Evolutionary conservation across 1,140 invertebrate species (phyloP), one percentile per base, ranked within the genome.

Genomic region (Fopius arisanus): DNA sequence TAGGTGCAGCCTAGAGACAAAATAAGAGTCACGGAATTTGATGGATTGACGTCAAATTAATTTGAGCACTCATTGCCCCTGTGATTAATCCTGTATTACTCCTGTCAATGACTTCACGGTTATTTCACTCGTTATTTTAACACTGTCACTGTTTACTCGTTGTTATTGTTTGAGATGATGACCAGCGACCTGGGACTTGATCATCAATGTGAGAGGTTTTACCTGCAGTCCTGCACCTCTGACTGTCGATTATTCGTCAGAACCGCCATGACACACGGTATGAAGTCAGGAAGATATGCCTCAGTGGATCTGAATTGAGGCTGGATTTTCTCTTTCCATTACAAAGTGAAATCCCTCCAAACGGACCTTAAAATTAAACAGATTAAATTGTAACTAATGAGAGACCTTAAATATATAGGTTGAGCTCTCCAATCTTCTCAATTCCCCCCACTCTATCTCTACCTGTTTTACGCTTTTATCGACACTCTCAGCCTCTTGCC

Each of bases 231-330:
- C 54, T 59, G 54, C 23, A 26, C 21, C 54, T 28, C 23, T n/a
- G 54, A 23, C 54, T 26, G 54, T 2, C 54, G 54, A 59, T 23
- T 3, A 67, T 67, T 75, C 43, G 68, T 75, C 59, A 66, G 59
- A 54, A 12, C 54, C 73, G 73, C 73, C 73, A 75, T 75, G 73
- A 75, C 73, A 74, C 73, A 65, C 29, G 70, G 40, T 62, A 19
- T 70, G 67, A 65, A 59, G 70, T 72, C n/a, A n/a, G n/a, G n/a
- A n/a, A n/a, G n/a, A n/a, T n/a, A n/a, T n/a, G n/a, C n/a, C n/a
- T n/a, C n/a, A n/a, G n/a, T n/a, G n/a, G n/a, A n/a, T n/a, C n/a
- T n/a, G n/a, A n/a, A n/a, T n/a, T n/a, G n/a, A n/a, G n/a, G n/a
- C n/a, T n/a, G n/a, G n/a, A n/a, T n/a, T n/a, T n/a, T n/a, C n/a